These are phyloP conservation scores for Clarias fuscus DNA, from an alignment of 2,797 vertebrate species.

Conservation along the genomic window DNA sequence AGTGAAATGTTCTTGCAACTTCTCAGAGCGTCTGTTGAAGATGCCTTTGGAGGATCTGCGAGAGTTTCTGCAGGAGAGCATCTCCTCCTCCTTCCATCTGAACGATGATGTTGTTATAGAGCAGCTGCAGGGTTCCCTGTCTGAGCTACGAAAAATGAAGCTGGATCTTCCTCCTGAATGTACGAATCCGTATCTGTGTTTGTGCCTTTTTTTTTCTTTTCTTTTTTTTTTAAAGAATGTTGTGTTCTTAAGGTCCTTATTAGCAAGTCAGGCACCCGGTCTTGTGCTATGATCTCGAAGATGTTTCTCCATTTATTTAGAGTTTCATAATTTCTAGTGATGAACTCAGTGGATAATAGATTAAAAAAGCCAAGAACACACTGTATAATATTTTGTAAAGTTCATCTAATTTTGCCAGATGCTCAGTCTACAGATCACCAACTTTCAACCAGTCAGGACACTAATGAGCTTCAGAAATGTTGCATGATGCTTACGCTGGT, in stretches of 20 bases:
- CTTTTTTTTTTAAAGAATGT: not conserved
- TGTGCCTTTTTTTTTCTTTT: not conserved
- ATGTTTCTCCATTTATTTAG: not conserved
- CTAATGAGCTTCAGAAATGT: not conserved
- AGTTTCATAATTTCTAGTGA: not conserved
- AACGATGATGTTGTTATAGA: slow-evolving; percentile 77
- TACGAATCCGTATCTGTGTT: not conserved
- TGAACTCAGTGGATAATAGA: not conserved
- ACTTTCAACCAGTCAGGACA: not conserved
- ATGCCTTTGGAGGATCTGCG: slow-evolving; percentile 79
- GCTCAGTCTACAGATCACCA: not conserved
- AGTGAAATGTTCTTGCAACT: not conserved
- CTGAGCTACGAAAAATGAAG: slow-evolving; percentile 79
- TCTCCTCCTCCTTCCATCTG: slow-evolving; percentile 72
- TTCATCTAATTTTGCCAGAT: not conserved
- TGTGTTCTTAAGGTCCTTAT: not conserved
- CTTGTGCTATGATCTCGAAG: not conserved
- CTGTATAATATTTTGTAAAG: not conserved
- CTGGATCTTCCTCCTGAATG: slow-evolving; percentile 79
- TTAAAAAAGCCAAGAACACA: not conserved
- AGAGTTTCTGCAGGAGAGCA: slow-evolving; percentile 82
- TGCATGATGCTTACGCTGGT: not conserved
- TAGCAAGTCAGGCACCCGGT: not conserved
- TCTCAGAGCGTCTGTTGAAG: slow-evolving; percentile 78
- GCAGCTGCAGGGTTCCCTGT: slow-evolving; percentile 76